These are phyloP conservation scores for Coelogynopora nodosa DNA, from an alignment of 2,888 invertebrate species.

Conservation along the genomic window DNA sequence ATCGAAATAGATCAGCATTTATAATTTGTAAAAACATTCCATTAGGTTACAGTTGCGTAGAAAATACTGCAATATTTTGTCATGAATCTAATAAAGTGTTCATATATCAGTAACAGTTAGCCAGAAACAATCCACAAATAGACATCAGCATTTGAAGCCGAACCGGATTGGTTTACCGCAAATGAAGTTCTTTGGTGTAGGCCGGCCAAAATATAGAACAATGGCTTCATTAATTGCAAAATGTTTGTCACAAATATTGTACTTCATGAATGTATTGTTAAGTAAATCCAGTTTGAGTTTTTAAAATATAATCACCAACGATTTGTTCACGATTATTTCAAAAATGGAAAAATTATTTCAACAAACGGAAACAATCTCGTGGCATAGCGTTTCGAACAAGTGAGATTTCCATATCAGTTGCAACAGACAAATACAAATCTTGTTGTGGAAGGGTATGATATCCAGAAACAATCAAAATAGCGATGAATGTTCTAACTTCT, in stretches of 20 bases:
- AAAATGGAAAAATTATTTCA: background rate
- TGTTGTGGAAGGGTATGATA: constrained; percentile 18
- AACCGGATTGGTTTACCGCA: background rate
- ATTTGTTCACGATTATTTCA: background rate
- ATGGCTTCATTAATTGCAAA: background rate
- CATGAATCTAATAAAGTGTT: no score
- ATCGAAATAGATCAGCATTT: no score
- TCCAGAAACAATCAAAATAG: background rate
- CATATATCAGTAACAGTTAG: no score
- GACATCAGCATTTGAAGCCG: background rate
- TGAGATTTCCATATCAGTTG: background rate
- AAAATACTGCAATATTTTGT: no score
- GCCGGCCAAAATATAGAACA: background rate
- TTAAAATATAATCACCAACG: background rate
- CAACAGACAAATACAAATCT: constrained; percentile 16
- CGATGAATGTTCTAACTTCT: background rate
- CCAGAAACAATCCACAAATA: no score
- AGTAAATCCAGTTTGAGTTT: background rate
- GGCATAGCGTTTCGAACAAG: background rate
- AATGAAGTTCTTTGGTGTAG: background rate
- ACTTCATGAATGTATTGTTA: background rate
- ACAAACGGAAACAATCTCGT: background rate
- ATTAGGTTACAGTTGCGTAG: no score
- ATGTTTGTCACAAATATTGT: background rate
- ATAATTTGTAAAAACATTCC: no score